Evolutionary conservation across 2,888 invertebrate genomes (phyloP).

Genomic region (Aricia artaxerxes): DNA sequence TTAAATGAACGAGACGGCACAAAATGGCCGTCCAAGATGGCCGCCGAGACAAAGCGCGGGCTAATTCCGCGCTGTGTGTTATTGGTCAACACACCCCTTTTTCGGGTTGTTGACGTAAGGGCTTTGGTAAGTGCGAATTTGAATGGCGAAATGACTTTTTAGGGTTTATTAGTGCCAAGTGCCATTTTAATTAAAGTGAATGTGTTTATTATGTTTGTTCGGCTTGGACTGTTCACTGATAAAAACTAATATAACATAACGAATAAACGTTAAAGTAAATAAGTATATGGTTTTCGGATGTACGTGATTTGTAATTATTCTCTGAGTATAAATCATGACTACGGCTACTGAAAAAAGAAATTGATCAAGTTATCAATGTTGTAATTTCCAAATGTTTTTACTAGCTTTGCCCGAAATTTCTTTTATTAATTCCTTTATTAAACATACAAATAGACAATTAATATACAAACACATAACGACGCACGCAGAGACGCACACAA

Average conservation of each 20-base stretch:
- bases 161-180: constrained; percentile 23
- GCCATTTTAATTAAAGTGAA: constrained; percentile 26
- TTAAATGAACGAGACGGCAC: constrained; percentile 77
- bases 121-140: constrained; percentile 47
- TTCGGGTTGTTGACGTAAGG: constrained; percentile 27
- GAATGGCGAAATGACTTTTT: constrained; percentile 39
- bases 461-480: too few relatives aligned
- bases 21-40: constrained; percentile 59
- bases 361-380: too few relatives aligned
- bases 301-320: too few relatives aligned
- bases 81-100: constrained; percentile 73
- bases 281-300: neutral
- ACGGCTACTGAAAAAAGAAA: too few relatives aligned
- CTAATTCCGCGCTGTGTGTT: constrained; percentile 75
- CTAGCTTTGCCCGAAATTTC: too few relatives aligned
- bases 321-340: neutral
- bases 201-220: neutral
- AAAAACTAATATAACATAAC: neutral
- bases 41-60: constrained; percentile 71
- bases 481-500: too few relatives aligned
- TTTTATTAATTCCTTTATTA: too few relatives aligned
- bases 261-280: too few relatives aligned
- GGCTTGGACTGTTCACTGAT: neutral
- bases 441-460: too few relatives aligned
- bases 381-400: neutral